These are phyloP conservation scores for Cephus nigrinus DNA, from an alignment of 2,888 invertebrate species.

Conservation along the genomic window DNA sequence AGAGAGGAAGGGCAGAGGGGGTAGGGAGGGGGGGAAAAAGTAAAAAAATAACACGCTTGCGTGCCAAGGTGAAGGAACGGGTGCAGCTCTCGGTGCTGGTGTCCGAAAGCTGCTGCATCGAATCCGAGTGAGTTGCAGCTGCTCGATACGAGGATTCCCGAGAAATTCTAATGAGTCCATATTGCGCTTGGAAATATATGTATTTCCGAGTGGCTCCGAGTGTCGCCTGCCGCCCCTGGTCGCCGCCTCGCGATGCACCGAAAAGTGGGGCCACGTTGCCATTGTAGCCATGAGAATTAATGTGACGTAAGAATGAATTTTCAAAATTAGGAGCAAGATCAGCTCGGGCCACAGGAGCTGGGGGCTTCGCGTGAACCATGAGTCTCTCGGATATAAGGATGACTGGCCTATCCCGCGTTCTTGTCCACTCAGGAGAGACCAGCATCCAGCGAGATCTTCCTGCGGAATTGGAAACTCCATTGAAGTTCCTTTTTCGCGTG, in stretches of 20 bases:
- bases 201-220: background rate
- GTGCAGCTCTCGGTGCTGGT: constrained; percentile 43
- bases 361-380: no score
- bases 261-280: background rate
- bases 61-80: constrained; percentile 57
- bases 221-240: background rate
- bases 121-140: background rate
- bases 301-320: background rate
- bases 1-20: constrained; percentile 17
- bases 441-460: background rate
- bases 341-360: no score
- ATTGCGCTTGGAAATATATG: background rate
- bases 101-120: background rate
- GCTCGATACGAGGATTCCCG: background rate
- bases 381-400: no score
- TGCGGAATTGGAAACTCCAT: background rate
- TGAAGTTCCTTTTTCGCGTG: background rate
- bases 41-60: constrained; percentile 47
- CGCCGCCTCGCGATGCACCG: background rate
- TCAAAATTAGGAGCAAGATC: background rate
- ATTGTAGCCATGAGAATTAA: background rate
- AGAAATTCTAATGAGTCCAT: background rate
- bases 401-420: background rate
- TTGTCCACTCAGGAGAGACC: background rate
- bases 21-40: constrained; percentile 34